A percentile compares a stretch with the other conserved stretches of the same genome.
These are phyloP conservation scores for Drosophila kohkoa DNA, from an alignment of 1,140 invertebrate genomes.

Conservation along the genomic window DNA sequence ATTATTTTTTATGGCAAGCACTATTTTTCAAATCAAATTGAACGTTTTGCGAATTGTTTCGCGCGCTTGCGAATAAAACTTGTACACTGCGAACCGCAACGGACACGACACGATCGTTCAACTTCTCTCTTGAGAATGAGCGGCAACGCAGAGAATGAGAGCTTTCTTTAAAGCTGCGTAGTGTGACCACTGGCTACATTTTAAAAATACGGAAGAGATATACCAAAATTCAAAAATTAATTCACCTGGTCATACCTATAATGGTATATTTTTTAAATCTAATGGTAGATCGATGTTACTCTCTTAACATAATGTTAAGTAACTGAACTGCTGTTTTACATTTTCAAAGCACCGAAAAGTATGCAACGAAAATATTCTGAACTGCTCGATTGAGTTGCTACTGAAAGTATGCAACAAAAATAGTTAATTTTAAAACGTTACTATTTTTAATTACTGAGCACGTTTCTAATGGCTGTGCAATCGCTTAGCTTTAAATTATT, in stretches of 20 bases:
- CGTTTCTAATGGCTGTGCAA: neutral
- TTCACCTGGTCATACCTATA: neutral
- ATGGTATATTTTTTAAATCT: neutral
- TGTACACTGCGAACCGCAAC: neutral
- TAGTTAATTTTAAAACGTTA: neutral
- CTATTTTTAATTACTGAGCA: neutral
- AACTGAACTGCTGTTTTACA: no score
- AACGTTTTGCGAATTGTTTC: conserved; percentile 18
- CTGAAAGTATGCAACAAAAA: conserved; percentile 14
- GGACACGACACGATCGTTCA: conserved; percentile 33
- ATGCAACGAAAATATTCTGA: neutral
- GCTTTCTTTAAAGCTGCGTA: no score
- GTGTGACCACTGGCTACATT: neutral
- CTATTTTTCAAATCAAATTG: conserved; percentile 31
- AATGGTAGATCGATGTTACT: neutral
- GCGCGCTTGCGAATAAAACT: conserved; percentile 20
- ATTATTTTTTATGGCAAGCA: conserved; percentile 32
- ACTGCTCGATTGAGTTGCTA: neutral
- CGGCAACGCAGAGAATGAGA: neutral
- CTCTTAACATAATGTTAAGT: conserved; percentile 8
- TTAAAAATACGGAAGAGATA: neutral
- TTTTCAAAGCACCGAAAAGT: neutral
- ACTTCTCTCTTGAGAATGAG: conserved; percentile 30
- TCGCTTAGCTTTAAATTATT: neutral
- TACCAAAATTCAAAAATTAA: neutral